Evolutionary conservation across 1,140 invertebrate species (phyloP), one percentile per base, ranked within the genome.

Genomic region (Planococcus citri): DNA sequence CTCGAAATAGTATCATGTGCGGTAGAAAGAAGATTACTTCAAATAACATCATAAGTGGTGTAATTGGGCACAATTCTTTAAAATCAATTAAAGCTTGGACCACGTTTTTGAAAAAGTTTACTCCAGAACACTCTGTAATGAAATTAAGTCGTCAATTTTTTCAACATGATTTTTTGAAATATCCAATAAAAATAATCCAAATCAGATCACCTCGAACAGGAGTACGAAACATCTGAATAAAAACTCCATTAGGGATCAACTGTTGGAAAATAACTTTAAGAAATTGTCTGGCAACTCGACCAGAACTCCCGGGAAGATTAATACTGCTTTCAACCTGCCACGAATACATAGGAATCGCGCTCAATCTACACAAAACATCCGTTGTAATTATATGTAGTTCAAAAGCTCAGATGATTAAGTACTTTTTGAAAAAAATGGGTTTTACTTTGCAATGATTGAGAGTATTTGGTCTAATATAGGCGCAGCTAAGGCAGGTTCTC

Each of bases 231-330:
- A 99, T 88, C 82, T 98, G 95, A 69, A 93, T 82, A 78, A 98
- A 98, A 69, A 99, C 89, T 70, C 94, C 94, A 80, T 97, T 95
- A 0, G 94, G 93, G 12, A 94, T 92, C 27, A 99, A 79, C 79
- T 98, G 95, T 79, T 99, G 95, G 33, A 99, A 82, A 69, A 95
- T 89, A 78, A 96, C 98, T 73, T 97, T 85, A 57, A 99, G 81
- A 80, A 99, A 97, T 79, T 99, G 97, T 78, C 95, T 88, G 0
- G 95, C 95, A 51, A 97, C 93, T 78, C 93, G 96, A 68, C 91
- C 86, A 1, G 90, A 89, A 71, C 91, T 89, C 71, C 92, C 92
- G 9, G 93, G 92, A 72, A 96, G 79, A 73, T 94, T 89, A 70
- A 91, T 87, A 76, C 87, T 90, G 74, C 85, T 91, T 79, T 95